Evolutionary conservation across 2,797 vertebrate genomes (phyloP), one percentile per base, ranked within the genome.

Genomic region (Borostomias antarcticus): DNA sequence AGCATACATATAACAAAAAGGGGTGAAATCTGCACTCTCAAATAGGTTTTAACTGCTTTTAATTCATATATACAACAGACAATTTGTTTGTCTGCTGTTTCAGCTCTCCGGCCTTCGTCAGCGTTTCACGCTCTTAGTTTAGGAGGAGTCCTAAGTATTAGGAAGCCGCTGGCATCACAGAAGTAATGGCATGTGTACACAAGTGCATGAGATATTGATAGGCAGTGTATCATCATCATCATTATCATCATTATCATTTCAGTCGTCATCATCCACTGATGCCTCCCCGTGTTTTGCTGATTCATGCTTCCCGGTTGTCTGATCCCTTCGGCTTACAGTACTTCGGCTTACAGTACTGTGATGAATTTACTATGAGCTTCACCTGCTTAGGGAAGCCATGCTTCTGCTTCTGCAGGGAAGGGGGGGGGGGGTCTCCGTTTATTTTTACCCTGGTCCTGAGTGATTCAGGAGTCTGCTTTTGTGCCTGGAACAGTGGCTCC

Each of bases 361-460:
- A 79, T 72, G 71, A 70, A 70, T 72, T 72, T 63, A 70, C 68
- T 64, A 69, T 73, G 66, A 72, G 64, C 72, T 65, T 68, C 74
- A 62, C 75, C 71, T 71, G 70, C 65, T 73, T 54, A 48, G 61
- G 56, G 75, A 78, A 73, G 76, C 75, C 75, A 77, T 54, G 76
- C 65, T 62, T 70, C 70, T 63, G 68, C 72, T 51, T 60, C 65
- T 58, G 48, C 74, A 74, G 75, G 72, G 58, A 19, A 19, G 72
- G 63, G 67, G 64, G 72, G 58, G 48, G 23, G 72, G 63, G 67
- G 64, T 79, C 61, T 40, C 45, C 33, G 69, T 84, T 85, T 88
- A 85, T 88, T 89, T 89, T 86, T 83, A 89, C 78, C 80, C 54
- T 51, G 56, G 71, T 69, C 3, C 21, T 89, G 80, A 87, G 89